A percentile compares a stretch with the other conserved stretches of the same genome.
phyloP scores from a whole-genome alignment of 2,797 vertebrate genomes.

The Falco rusticolus region DNA sequence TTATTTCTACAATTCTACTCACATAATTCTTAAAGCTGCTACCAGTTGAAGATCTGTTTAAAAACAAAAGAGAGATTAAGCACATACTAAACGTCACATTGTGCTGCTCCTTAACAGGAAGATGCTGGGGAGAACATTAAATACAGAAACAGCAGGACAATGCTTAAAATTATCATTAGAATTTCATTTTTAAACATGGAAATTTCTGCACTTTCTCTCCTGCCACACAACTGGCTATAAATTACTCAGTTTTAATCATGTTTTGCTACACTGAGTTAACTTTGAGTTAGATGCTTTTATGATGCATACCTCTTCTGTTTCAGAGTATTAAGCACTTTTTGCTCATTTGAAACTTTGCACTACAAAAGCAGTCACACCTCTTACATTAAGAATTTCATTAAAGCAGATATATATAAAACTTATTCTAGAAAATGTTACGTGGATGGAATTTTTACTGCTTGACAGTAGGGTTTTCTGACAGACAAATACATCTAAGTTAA shows the following conservation, averaged over 20 bases:
- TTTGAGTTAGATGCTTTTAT: background rate
- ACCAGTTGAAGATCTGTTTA: constrained; percentile 6
- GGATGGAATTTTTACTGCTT: background rate
- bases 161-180: background rate
- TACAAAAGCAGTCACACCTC: background rate
- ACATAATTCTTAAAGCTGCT: constrained; percentile 17
- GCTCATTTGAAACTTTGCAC: background rate
- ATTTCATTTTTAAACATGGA: background rate
- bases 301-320: background rate
- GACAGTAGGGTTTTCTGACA: background rate
- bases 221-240: background rate
- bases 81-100: background rate
- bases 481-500: background rate
- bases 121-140: background rate
- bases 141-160: background rate
- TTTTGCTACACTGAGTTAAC: background rate
- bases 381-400: background rate
- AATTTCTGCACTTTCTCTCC: background rate
- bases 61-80: constrained; percentile 34
- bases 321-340: background rate
- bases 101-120: background rate
- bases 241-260: background rate
- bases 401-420: background rate
- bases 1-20: constrained; percentile 10
- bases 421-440: background rate